These are phyloP conservation scores for Acleris holmiana DNA, from an alignment of 2,888 invertebrate genomes.

Conservation along the genomic window DNA sequence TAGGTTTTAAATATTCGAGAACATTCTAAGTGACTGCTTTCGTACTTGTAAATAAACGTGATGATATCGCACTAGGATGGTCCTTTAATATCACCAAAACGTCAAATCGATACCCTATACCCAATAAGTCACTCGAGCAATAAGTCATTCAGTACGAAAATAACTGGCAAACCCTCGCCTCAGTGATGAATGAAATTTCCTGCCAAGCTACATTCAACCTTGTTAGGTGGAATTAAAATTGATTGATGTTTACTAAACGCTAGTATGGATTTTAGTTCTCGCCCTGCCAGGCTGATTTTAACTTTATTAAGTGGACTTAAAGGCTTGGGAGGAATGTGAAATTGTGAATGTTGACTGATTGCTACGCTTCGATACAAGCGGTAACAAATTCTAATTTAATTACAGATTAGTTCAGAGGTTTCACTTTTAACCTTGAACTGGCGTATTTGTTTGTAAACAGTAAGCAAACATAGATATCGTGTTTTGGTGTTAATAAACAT, in stretches of 20 bases:
- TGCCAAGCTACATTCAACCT: constrained; percentile 4
- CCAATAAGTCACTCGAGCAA: constrained; percentile 22
- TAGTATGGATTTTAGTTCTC: background rate
- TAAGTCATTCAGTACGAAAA: constrained; percentile 31
- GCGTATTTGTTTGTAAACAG: background rate
- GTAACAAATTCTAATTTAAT: constrained; percentile 29
- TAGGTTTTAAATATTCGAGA: too few relatives aligned
- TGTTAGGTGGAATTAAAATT: background rate
- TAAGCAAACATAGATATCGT: background rate
- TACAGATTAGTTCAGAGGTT: constrained; percentile 23
- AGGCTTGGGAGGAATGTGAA: too few relatives aligned
- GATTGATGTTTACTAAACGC: background rate
- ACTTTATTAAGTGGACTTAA: too few relatives aligned
- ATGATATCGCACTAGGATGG: too few relatives aligned
- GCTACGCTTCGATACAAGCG: constrained; percentile 13
- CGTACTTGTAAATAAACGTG: too few relatives aligned
- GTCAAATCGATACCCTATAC: constrained; percentile 8
- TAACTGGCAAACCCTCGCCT: constrained; percentile 24
- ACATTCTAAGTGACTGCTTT: too few relatives aligned
- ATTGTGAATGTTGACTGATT: constrained; percentile 20
- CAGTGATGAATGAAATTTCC: constrained; percentile 24
- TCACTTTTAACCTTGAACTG: constrained; percentile 3
- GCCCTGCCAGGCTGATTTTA: too few relatives aligned
- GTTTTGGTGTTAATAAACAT: background rate
- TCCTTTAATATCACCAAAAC: too few relatives aligned